A percentile compares a stretch with the other conserved stretches of the same genome.
Evolutionary conservation across 2,113 vertebrate species (phyloP).

Genomic region (Natator depressus): DNA sequence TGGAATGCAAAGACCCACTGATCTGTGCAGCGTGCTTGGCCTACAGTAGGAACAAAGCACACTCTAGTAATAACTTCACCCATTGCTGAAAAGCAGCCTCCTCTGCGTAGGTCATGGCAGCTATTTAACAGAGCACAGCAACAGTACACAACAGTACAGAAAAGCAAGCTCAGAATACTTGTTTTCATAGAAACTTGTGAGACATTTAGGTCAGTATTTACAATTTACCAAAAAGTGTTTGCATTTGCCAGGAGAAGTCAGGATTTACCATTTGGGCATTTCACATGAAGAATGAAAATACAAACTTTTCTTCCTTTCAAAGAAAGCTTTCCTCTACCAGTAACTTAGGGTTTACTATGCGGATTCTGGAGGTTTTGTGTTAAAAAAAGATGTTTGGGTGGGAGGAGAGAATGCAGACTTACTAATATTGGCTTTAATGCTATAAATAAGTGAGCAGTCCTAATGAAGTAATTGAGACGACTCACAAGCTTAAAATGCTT

Average conservation of each 20-base stretch:
- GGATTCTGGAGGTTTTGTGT: too few relatives aligned
- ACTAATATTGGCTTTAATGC: not conserved
- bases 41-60: not conserved
- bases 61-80: not conserved
- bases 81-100: not conserved
- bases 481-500: not conserved
- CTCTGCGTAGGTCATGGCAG: not conserved
- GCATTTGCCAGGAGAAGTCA: too few relatives aligned
- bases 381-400: not conserved
- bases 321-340: not conserved
- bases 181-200: too few relatives aligned
- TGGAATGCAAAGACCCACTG: not conserved
- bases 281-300: not conserved
- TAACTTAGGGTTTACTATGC: not conserved
- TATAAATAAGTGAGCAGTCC: conserved; percentile 31
- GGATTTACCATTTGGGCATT: too few relatives aligned
- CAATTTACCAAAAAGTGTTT: too few relatives aligned
- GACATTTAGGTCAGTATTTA: too few relatives aligned
- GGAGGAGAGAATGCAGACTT: conserved; percentile 9
- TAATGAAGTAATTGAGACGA: not conserved
- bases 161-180: not conserved
- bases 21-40: not conserved
- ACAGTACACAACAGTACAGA: too few relatives aligned
- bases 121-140: not conserved
- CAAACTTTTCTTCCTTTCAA: not conserved